These are phyloP conservation scores for Mechanitis mazaeus DNA, from an alignment of 2,888 invertebrate species.

Conservation along the genomic window DNA sequence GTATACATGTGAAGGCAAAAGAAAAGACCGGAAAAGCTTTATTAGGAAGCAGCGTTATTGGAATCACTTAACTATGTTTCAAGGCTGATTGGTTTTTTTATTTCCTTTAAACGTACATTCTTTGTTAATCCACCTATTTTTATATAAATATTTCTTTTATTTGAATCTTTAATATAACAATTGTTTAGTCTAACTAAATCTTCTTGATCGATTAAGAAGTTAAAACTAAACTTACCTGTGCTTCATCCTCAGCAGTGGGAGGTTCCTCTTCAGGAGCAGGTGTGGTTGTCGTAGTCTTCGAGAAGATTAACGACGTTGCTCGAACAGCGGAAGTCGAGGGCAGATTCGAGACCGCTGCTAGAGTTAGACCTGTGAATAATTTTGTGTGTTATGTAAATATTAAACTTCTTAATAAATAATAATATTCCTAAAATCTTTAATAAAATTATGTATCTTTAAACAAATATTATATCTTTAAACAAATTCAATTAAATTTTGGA, in stretches of 20 bases:
- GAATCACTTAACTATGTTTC: conserved; percentile 19
- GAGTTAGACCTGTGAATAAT: conserved; percentile 45
- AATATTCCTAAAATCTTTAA: too few species aligned
- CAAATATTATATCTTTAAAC: too few species aligned
- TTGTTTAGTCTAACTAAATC: not conserved
- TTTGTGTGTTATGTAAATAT: too few species aligned
- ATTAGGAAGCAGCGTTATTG: conserved; percentile 4
- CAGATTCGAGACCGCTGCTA: conserved; percentile 61
- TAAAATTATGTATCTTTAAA: too few species aligned
- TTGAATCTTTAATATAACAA: not conserved
- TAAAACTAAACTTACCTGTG: conserved; percentile 23
- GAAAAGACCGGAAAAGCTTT: conserved; percentile 26
- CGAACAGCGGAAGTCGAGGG: conserved; percentile 73
- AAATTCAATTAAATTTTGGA: too few species aligned
- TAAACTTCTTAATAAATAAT: too few species aligned
- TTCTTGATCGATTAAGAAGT: not conserved
- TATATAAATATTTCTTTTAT: not conserved
- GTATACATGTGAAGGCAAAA: conserved; percentile 19
- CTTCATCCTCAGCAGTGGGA: conserved; percentile 52
- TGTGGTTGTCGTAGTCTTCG: conserved; percentile 69
- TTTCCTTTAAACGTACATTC: conserved; percentile 13
- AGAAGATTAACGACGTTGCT: conserved; percentile 79
- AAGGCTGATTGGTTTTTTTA: conserved; percentile 20
- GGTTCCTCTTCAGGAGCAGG: conserved; percentile 57
- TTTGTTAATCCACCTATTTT: not conserved